These are phyloP conservation scores for Odontomyia ornata DNA, from an alignment of 2,888 invertebrate species.

Conservation along the genomic window DNA sequence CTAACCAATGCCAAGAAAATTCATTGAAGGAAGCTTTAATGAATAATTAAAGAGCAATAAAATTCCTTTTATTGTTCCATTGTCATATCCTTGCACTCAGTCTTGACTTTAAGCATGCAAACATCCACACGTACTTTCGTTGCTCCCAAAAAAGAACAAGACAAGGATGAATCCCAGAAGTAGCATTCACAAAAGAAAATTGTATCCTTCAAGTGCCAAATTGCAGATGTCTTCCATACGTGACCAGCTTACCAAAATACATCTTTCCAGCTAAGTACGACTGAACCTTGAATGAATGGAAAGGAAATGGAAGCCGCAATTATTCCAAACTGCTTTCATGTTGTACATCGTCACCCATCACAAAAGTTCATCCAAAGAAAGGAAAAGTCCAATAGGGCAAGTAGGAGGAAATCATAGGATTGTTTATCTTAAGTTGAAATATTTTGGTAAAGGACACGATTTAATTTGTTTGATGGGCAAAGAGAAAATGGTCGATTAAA, in stretches of 20 bases:
- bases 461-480: no score
- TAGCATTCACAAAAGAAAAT: conserved; percentile 43
- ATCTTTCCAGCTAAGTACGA: not conserved
- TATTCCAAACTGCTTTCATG: not conserved
- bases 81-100: not conserved
- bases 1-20: not conserved
- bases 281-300: conserved; percentile 15
- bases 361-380: not conserved
- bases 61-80: conserved; percentile 14
- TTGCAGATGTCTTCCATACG: conserved; percentile 47
- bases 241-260: conserved; percentile 43
- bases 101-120: not conserved
- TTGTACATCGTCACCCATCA: not conserved
- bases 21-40: conserved; percentile 19
- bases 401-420: not conserved
- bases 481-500: no score
- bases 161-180: conserved; percentile 25
- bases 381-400: not conserved
- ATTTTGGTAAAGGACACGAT: conserved; percentile 12
- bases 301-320: conserved; percentile 32
- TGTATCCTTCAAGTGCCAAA: conserved; percentile 47
- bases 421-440: not conserved
- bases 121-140: not conserved
- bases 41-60: conserved; percentile 38
- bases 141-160: not conserved